Evolutionary conservation across 2,888 invertebrate genomes (phyloP).

Genomic region (Callinectes sapidus): DNA sequence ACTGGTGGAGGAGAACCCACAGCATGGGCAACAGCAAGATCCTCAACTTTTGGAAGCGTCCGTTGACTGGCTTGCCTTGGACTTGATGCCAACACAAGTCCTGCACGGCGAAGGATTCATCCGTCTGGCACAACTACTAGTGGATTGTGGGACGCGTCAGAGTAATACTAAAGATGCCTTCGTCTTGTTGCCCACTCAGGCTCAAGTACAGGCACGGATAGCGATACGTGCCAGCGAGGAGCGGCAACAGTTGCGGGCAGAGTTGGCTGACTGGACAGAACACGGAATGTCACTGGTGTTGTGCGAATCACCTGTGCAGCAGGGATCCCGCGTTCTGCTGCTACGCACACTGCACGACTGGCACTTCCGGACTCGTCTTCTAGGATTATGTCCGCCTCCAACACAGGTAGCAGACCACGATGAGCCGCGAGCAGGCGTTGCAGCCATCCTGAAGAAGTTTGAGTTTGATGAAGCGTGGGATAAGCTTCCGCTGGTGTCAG

Average conservation of each 20-base stretch:
- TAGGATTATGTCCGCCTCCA: background rate
- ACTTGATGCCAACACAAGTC: constrained; percentile 32
- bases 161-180: background rate
- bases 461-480: background rate
- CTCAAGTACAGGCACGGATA: background rate
- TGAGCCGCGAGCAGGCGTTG: background rate
- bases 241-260: constrained; percentile 9
- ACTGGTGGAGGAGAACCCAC: background rate
- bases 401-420: background rate
- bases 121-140: constrained; percentile 35
- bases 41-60: background rate
- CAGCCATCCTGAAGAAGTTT: background rate
- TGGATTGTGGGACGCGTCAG: constrained; percentile 25
- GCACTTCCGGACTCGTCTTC: background rate
- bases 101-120: constrained; percentile 26
- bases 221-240: constrained; percentile 8
- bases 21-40: background rate
- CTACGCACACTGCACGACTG: background rate
- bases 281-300: background rate
- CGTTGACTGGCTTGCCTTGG: constrained; percentile 34
- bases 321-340: background rate
- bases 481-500: background rate
- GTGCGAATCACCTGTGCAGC: background rate
- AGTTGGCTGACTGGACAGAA: background rate
- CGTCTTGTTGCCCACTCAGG: background rate